Percentiles rank a stretch among this genome's conserved stretches.
phyloP scores from a whole-genome alignment of 2,888 invertebrate species.

The Sussaba pulchella region DNA sequence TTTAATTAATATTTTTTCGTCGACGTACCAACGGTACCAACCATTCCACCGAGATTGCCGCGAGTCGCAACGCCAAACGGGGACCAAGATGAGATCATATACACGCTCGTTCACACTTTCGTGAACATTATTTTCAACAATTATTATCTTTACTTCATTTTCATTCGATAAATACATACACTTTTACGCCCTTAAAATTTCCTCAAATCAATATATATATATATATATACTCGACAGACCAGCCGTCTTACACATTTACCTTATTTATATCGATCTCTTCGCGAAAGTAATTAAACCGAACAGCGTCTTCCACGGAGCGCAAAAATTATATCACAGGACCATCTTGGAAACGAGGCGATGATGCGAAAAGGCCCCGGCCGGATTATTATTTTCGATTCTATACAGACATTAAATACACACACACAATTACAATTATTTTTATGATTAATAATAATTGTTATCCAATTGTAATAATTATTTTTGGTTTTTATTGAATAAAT shows the following conservation, averaged over 20 bases:
- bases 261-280: not conserved
- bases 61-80: too few relatives aligned
- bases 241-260: too few relatives aligned
- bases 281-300: constrained; percentile 34
- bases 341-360: constrained; percentile 30
- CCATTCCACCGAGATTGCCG: constrained; percentile 34
- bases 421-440: constrained; percentile 55
- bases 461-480: constrained; percentile 66
- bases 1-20: not conserved
- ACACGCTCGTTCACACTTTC: too few relatives aligned
- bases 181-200: too few relatives aligned
- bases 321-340: constrained; percentile 36
- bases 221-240: too few relatives aligned
- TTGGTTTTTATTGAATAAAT: constrained; percentile 69
- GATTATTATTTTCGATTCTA: constrained; percentile 41
- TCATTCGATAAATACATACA: too few relatives aligned
- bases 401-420: too few relatives aligned
- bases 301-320: constrained; percentile 67
- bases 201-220: too few relatives aligned
- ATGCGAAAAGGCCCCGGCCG: constrained; percentile 9
- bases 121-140: too few relatives aligned
- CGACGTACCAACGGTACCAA: too few relatives aligned
- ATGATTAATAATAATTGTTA: constrained; percentile 51
- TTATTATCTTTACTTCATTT: too few relatives aligned
- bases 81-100: too few relatives aligned